Percentiles rank a stretch among this genome's conserved stretches.
Evolutionary conservation across 1,140 invertebrate genomes (phyloP).

Genomic region (Drosophila eugracilis): DNA sequence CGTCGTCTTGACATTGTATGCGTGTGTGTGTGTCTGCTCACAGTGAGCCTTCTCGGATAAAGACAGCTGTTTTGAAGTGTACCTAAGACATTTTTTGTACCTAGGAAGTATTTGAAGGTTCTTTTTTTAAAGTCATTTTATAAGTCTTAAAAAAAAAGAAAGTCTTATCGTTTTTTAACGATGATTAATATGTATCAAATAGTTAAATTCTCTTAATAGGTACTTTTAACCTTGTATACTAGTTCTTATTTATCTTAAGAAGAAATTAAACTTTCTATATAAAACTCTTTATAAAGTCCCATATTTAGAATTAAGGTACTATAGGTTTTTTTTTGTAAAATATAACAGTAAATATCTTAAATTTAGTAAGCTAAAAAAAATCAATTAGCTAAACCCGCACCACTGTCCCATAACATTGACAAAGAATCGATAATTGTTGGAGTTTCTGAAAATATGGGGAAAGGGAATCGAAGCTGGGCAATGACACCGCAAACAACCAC

Average conservation of each 20-base stretch:
- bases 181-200: no score
- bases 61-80: background rate
- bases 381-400: background rate
- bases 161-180: no score
- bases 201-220: no score
- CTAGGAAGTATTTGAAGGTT: background rate
- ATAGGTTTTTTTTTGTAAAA: no score
- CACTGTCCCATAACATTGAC: background rate
- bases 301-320: no score
- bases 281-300: no score
- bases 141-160: no score
- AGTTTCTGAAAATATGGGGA: background rate
- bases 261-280: background rate
- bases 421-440: slow-evolving; percentile 34
- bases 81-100: background rate
- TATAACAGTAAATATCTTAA: background rate
- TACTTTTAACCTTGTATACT: no score
- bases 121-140: no score
- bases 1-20: no score
- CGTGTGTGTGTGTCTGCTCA: background rate
- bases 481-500: slow-evolving; percentile 8
- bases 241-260: no score
- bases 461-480: background rate
- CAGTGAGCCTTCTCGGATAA: background rate
- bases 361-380: background rate